phyloP scores from a whole-genome alignment of 1,140 invertebrate species.

The Musca domestica region DNA sequence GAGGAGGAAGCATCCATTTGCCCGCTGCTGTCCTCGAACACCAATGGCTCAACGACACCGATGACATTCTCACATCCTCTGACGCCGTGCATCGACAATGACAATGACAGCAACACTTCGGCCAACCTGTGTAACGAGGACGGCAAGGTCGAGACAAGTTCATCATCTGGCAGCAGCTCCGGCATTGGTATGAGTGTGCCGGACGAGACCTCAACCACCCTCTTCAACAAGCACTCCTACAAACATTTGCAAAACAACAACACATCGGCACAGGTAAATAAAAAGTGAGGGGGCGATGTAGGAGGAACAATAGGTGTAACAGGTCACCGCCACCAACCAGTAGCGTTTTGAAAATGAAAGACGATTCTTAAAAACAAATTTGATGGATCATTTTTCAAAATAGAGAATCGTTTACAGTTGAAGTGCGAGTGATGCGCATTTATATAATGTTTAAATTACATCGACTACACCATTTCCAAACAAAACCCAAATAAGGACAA shows the following conservation, averaged over 20 bases:
- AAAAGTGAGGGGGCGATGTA: neutral
- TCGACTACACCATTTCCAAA: no score
- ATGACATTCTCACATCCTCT: conserved; percentile 56
- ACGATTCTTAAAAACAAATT: no score
- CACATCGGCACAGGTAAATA: conserved; percentile 44
- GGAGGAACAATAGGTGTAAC: no score
- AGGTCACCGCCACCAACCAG: no score
- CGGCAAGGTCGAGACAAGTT: conserved; percentile 41
- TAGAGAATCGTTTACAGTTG: no score
- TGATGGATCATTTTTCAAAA: no score
- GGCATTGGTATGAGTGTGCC: conserved; percentile 45
- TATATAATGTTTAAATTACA: no score
- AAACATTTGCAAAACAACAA: conserved; percentile 55
- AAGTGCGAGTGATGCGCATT: no score
- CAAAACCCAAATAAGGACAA: no score
- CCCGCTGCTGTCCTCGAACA: conserved; percentile 54
- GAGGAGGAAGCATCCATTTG: conserved; percentile 60
- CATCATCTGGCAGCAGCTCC: conserved; percentile 52
- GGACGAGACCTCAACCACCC: conserved; percentile 54
- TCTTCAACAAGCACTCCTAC: conserved; percentile 56
- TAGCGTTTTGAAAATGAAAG: no score
- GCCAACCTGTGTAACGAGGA: conserved; percentile 41
- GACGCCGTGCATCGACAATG: conserved; percentile 43
- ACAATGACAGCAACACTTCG: conserved; percentile 43
- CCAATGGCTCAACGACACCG: conserved; percentile 52